A percentile compares a stretch with the other conserved stretches of the same genome.
Conservation (phyloP, 2,113 vertebrate genomes). For the Riparia riparia region DNA sequence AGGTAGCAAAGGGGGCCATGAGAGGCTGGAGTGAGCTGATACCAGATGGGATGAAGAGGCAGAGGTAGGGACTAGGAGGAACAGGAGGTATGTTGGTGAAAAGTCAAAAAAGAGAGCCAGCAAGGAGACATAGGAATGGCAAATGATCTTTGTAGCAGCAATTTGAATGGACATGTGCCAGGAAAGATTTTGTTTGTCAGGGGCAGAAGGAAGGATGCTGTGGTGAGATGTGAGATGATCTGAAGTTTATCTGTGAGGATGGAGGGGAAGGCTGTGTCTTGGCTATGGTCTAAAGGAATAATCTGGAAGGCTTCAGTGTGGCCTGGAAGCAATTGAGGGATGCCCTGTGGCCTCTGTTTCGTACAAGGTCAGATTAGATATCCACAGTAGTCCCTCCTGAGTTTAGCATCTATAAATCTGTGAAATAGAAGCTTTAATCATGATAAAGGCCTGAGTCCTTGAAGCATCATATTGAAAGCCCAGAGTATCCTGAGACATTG, state of each 20-base stretch:
- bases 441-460: not conserved
- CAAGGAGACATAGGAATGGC: not conserved
- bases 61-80: not conserved
- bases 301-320: not conserved
- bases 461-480: constrained; percentile 6
- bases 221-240: not conserved
- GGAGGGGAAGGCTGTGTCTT: not conserved
- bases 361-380: not conserved
- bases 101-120: not conserved
- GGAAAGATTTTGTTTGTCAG: not conserved
- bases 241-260: not conserved
- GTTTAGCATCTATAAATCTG: constrained; percentile 40
- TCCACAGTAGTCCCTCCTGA: not conserved
- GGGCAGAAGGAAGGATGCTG: not conserved
- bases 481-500: not conserved
- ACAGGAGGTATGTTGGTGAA: not conserved
- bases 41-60: not conserved
- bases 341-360: not conserved
- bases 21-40: not conserved
- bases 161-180: constrained; percentile 35
- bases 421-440: constrained; percentile 37
- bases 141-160: not conserved
- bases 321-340: not conserved
- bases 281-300: not conserved
- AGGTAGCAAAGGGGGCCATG: not conserved